A percentile compares a stretch with the other conserved stretches of the same genome.
Conservation (phyloP, 1,140 invertebrate genomes). For the Dysdera silvatica region DNA sequence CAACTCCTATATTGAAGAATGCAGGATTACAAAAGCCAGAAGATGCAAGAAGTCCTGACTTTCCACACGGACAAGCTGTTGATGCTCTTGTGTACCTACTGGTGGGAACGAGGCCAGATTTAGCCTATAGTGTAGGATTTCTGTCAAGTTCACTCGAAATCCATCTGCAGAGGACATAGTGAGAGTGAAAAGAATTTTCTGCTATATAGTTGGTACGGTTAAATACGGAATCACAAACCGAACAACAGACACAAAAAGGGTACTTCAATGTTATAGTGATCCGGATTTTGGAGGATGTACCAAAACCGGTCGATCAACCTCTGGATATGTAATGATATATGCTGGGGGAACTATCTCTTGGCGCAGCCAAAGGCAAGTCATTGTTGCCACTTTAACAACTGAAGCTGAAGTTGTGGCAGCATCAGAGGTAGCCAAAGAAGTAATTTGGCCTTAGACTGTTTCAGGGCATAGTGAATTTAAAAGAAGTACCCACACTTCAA, state of each 20-base stretch:
- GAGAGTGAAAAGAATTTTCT: constrained; percentile 43
- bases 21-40: background rate
- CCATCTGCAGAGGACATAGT: constrained; percentile 29
- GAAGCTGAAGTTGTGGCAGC: constrained; percentile 14
- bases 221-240: background rate
- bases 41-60: background rate
- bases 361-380: background rate
- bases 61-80: constrained; percentile 19
- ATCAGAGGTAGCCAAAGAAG: background rate
- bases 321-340: background rate
- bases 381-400: constrained; percentile 1
- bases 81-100: constrained; percentile 43
- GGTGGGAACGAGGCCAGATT: constrained; percentile 45
- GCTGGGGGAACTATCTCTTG: background rate
- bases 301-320: constrained; percentile 21
- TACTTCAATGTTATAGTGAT: too few relatives aligned
- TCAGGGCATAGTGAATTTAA: background rate
- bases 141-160: background rate
- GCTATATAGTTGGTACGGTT: constrained; percentile 45
- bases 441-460: background rate
- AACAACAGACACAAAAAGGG: constrained; percentile 21
- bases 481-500: background rate
- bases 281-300: too few relatives aligned
- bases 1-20: constrained; percentile 9
- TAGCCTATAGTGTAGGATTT: constrained; percentile 42